Evolutionary conservation across 2,797 vertebrate genomes (phyloP).

Genomic region (Pelochelys cantorii): DNA sequence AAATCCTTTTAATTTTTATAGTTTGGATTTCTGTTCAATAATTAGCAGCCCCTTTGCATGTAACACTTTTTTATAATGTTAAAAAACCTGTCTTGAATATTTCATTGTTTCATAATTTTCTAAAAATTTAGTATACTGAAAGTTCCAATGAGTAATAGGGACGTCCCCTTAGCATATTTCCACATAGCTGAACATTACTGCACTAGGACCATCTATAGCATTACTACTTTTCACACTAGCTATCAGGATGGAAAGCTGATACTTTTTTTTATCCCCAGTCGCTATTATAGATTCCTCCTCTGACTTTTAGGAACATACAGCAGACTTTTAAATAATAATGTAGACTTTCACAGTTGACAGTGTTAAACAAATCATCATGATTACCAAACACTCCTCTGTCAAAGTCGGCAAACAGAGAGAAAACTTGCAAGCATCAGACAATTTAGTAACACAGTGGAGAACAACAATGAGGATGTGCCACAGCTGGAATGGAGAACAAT

Average conservation of each 20-base stretch:
- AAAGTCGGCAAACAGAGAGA: conserved; percentile 1
- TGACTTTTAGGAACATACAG: background rate
- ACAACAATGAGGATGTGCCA: background rate
- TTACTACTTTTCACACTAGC: background rate
- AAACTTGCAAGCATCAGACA: background rate
- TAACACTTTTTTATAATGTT: background rate
- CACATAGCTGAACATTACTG: background rate
- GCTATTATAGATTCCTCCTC: accelerated
- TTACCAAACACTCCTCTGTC: background rate
- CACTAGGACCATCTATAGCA: background rate
- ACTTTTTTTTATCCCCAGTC: background rate
- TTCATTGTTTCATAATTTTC: background rate
- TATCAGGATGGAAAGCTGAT: background rate
- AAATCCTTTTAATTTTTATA: background rate
- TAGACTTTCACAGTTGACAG: background rate
- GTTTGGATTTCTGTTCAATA: background rate
- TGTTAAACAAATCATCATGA: background rate
- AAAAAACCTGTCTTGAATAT: background rate
- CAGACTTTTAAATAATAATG: background rate
- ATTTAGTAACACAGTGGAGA: background rate
- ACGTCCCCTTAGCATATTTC: background rate
- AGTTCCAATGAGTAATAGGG: background rate
- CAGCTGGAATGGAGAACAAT: background rate
- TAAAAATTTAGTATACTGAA: background rate
- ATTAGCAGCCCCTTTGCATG: background rate